phyloP scores from a whole-genome alignment of 2,888 invertebrate species.

The Lasioglossum pauxillum region DNA sequence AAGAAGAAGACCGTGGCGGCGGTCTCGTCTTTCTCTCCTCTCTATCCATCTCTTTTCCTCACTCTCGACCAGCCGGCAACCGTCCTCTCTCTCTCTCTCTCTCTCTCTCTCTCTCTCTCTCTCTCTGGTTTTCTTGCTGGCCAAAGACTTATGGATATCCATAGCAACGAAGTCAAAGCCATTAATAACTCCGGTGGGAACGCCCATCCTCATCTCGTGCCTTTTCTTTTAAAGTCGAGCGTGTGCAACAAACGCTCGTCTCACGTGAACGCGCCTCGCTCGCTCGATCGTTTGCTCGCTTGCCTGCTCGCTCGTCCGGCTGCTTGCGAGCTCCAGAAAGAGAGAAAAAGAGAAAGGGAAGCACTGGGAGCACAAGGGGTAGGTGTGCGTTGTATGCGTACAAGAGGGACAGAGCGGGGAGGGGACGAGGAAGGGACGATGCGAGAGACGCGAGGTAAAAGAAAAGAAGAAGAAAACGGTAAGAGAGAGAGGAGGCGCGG shows the following conservation, averaged over 20 bases:
- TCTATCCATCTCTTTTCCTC: conserved; percentile 33
- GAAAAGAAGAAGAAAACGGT: conserved; percentile 34
- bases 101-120: conserved; percentile 39
- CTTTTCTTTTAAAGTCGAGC: conserved; percentile 83
- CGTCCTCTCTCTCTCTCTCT: conserved; percentile 11
- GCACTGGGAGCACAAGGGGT: conserved; percentile 22
- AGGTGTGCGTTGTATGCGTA: not conserved
- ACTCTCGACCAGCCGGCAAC: not conserved
- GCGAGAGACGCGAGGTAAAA: conserved; percentile 23
- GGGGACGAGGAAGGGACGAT: conserved; percentile 19
- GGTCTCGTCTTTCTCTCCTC: conserved; percentile 59
- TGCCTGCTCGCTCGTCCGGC: not conserved
- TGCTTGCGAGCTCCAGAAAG: conserved; percentile 6
- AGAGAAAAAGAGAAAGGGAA: conserved; percentile 31
- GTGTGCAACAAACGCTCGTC: conserved; percentile 77
- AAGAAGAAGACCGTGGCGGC: conserved; percentile 61
- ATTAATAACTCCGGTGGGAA: conserved; percentile 84
- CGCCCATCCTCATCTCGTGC: conserved; percentile 84
- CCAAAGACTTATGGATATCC: conserved; percentile 84
- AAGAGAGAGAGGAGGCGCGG: conserved; percentile 66
- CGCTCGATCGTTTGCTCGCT: conserved; percentile 4
- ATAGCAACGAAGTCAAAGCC: conserved; percentile 84
- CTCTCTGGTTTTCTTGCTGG: conserved; percentile 65
- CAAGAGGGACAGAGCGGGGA: conserved; percentile 22
- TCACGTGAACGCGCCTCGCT: conserved; percentile 63